phyloP scores from a whole-genome alignment of 2,113 vertebrate genomes.

The Eleginops maclovinus region DNA sequence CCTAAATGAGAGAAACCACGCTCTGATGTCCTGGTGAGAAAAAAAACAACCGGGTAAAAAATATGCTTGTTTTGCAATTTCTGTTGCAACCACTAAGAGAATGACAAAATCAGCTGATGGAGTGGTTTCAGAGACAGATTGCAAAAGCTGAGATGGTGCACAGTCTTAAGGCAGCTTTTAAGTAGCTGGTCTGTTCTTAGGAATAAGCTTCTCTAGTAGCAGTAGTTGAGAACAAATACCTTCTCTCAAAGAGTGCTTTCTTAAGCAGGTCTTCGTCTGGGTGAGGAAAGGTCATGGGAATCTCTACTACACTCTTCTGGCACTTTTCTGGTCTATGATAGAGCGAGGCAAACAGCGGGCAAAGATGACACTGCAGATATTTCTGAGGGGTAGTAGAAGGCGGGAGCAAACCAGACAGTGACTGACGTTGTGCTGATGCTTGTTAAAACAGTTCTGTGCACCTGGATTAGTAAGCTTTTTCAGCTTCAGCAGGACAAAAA shows the following conservation, averaged over 20 bases:
- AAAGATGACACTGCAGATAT: conserved; percentile 35
- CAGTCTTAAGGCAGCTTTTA: conserved; percentile 31
- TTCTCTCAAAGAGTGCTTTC: conserved; percentile 2
- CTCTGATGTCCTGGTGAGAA: conserved; percentile 19
- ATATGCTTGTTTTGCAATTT: neutral
- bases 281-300: conserved; percentile 43
- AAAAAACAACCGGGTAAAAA: neutral
- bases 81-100: neutral
- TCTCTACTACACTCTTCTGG: conserved; percentile 32
- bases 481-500: neutral
- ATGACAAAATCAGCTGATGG: neutral
- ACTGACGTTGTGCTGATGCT: conserved; percentile 26
- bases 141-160: neutral
- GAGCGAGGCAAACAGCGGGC: conserved; percentile 30
- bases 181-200: conserved; percentile 1
- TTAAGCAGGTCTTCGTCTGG: conserved; percentile 22
- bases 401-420: conserved; percentile 14
- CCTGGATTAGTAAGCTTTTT: neutral
- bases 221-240: conserved; percentile 12
- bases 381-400: conserved; percentile 20
- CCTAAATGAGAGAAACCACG: conserved; percentile 16
- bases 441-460: conserved; percentile 19
- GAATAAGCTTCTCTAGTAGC: neutral
- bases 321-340: conserved; percentile 30
- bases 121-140: conserved; percentile 4